phyloP scores from a whole-genome alignment of 2,797 vertebrate species.

The Cirrhinus mrigala region DNA sequence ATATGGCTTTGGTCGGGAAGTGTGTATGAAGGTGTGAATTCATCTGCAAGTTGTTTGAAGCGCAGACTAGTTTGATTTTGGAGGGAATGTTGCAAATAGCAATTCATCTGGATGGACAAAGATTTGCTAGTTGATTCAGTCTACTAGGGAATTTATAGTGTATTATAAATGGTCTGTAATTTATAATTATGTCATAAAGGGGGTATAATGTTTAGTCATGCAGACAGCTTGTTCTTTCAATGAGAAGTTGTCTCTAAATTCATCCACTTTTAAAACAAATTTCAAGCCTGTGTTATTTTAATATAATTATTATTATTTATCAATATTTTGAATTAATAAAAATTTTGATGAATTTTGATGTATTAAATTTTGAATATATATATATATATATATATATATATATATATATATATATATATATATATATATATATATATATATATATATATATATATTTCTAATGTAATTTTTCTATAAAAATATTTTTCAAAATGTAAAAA shows the following conservation, averaged over 20 bases:
- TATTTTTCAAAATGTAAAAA: too few species aligned
- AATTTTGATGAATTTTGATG: too few species aligned
- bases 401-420: too few species aligned
- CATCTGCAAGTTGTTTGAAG: not conserved
- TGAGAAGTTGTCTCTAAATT: not conserved
- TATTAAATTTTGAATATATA: too few species aligned
- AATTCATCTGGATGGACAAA: not conserved
- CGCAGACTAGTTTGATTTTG: too few species aligned
- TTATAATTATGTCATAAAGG: not conserved
- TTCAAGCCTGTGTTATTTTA: not conserved
- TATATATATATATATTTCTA: not conserved
- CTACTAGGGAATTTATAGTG: not conserved
- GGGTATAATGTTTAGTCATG: not conserved
- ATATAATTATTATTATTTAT: too few species aligned
- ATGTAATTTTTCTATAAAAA: not conserved
- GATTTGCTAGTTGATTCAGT: not conserved
- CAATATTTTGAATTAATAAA: too few species aligned
- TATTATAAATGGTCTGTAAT: not conserved
- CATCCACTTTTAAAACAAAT: not conserved
- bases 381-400: too few species aligned
- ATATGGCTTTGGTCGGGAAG: not conserved
- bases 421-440: too few species aligned
- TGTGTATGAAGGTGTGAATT: conserved; percentile 12
- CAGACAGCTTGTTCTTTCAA: not conserved
- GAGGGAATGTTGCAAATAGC: too few species aligned